Evolutionary conservation across 2,797 vertebrate genomes (phyloP), one percentile per base, ranked within the genome.

Genomic region (Bufotes viridis): DNA sequence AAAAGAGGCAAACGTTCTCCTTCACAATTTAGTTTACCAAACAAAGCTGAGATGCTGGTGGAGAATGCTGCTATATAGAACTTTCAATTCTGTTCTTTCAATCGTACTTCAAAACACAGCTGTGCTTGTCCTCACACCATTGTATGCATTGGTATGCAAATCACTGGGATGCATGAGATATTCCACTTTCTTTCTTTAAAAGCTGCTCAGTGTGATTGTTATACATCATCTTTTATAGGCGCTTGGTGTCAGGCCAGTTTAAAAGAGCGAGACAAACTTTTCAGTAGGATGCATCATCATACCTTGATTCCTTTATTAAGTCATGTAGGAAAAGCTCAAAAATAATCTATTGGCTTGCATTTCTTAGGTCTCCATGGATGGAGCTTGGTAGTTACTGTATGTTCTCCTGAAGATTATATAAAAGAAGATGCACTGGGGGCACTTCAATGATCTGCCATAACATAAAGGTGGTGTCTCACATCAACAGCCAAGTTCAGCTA

Each of bases 181-280:
- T 89, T 87, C 76, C 74, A 86, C 84, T 86, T 76, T 92, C 86
- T 90, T 90, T 90, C 20, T 91, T 93, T 87, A 90, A 93, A 94
- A 93, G 93, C 92, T 90, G 90, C 92, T 90, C 91, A 22, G 51
- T 65, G 22, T 93, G 91, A 91, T 94, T 90, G 90, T 92, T 92
- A 90, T 81, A 92, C 93, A 92, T 92, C 90, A 92, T 92, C 90
- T 92, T 92, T 93, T 93, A 83, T 42, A 22, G 58, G 75, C 74
- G 49, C 13, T 70, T 22, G 49, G 58, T 86, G 72, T 42, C 74
- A 24, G 22, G 22, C 65, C 55, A 15, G 82, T 87, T 89, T 83
- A 34, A 58, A 22, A 69, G 24, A 58, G 76, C 6, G n/a, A 80
- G 17, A n/a, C 34, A 58, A 84, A 84, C 63, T 72, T 72, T 26